phyloP scores from a whole-genome alignment of 30 jellyfish, hydroid and myxozoan species.

The Aurelia sp. region DNA sequence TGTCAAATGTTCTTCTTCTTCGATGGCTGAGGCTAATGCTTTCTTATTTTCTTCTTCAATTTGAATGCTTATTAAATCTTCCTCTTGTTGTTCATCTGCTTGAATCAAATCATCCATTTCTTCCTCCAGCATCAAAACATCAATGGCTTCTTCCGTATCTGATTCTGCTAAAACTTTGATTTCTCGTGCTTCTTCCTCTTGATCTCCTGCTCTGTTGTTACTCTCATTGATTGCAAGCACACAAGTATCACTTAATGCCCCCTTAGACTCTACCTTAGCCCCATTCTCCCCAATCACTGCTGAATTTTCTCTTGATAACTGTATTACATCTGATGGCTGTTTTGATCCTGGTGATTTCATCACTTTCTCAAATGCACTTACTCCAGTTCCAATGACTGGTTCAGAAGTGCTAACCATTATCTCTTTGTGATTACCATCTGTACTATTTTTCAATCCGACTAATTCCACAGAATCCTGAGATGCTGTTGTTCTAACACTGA shows the following conservation, averaged over 20 bases:
- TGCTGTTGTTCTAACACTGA: constrained; percentile 52
- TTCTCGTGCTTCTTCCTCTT: not conserved
- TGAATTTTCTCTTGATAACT: not conserved
- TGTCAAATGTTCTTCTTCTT: constrained; percentile 90
- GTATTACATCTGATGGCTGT: not conserved
- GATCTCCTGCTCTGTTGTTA: not conserved
- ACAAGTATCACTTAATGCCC: not conserved
- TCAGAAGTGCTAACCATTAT: not conserved
- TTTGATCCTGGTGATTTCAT: constrained; percentile 27
- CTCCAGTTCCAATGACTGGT: constrained; percentile 10
- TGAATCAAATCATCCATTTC: constrained; percentile 30
- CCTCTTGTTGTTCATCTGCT: constrained; percentile 66
- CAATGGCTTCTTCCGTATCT: constrained; percentile 9
- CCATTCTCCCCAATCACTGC: not conserved
- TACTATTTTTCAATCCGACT: not conserved
- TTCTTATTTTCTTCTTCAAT: constrained; percentile 88
- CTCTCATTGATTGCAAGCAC: not conserved
- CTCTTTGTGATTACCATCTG: not conserved
- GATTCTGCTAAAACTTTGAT: not conserved
- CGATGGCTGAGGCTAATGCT: constrained; percentile 95
- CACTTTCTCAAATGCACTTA: constrained; percentile 55
- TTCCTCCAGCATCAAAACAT: constrained; percentile 42
- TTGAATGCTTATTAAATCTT: constrained; percentile 69
- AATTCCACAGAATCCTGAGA: constrained; percentile 59
- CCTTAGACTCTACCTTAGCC: not conserved